Evolutionary conservation across 2,113 vertebrate species (phyloP).

Genomic region (Dromaius novaehollandiae): DNA sequence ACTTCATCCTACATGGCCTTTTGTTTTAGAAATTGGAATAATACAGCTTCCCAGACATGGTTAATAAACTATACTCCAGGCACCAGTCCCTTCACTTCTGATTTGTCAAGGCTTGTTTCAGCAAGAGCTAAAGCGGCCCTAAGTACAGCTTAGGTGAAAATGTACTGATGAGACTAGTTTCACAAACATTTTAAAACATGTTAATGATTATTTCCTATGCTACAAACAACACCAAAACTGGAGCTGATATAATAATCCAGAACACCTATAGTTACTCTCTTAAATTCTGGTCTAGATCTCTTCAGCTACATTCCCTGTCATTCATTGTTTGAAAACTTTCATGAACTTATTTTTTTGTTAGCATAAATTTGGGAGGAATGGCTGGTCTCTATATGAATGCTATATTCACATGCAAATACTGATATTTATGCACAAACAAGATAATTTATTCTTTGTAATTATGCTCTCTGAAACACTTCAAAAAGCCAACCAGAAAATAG

Average conservation of each 20-base stretch:
- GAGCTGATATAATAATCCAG: background rate
- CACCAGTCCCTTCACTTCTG: background rate
- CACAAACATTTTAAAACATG: background rate
- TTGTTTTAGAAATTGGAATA: background rate
- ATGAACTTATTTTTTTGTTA: background rate
- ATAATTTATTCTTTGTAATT: constrained; percentile 30
- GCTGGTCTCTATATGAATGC: background rate
- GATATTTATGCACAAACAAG: background rate
- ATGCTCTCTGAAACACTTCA: background rate
- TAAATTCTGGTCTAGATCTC: background rate
- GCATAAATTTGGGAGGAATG: constrained; percentile 13
- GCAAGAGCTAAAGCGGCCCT: background rate
- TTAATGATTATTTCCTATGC: background rate
- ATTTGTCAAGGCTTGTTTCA: background rate
- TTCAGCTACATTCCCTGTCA: background rate
- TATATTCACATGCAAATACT: background rate
- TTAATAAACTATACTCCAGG: background rate
- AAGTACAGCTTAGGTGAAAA: background rate
- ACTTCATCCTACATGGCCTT: background rate
- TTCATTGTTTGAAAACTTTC: background rate
- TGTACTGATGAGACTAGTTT: background rate
- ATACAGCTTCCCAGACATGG: background rate
- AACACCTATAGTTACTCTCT: background rate
- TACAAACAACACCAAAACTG: background rate
- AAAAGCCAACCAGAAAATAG: background rate